Base-by-base conservation (phyloP, 2,113 vertebrate genomes). In the Strix aluco region DNA sequence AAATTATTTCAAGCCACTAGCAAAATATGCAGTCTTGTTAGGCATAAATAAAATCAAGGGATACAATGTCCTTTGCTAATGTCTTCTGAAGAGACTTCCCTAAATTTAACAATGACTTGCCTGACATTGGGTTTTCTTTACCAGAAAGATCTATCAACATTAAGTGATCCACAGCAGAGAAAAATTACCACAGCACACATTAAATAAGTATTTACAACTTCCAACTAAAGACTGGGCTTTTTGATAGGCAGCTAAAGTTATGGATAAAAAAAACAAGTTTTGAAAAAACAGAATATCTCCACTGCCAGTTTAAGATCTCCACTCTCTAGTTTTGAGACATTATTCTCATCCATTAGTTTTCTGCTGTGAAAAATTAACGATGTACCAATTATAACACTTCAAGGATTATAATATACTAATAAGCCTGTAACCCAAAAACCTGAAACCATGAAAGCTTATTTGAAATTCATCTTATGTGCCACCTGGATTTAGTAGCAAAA, bases 21-120 rank as follows among this genome's bases (percentile, higher is more conserved):
- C 26, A 80, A 70, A 82, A 52, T 9, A 44, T 63, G 36, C 6
- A 46, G 5, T 9, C 47, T 58, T 59, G 36, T 38, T 23, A 65
- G 77, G 36, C 2, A 0, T 13, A 77, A 69, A 49, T 47, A 65
- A 69, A 86, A 90, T 46, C 18, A 51, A 65, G 38, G 59, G 63
- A 65, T 55, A 52, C 42, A n/a, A 21, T 4, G 78, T 54, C 63
- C 44, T 91, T 79, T 83, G 95, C 88, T 88, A 85, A 77, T 11
- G 55, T 42, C 62, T 95, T 78, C 44, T 30, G 75, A 72, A 95
- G 92, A 51, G 34, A 49, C 54, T 62, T 75, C 86, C 91, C 90
- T 80, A 49, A 58, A 85, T 94, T 95, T 95, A 95, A 87, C 73
- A 52, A 62, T 80, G 82, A 95, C 94, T 91, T 86, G 92, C 46